Evolutionary conservation across 2,797 vertebrate genomes (phyloP).

Genomic region (Neomorphus geoffroyi): DNA sequence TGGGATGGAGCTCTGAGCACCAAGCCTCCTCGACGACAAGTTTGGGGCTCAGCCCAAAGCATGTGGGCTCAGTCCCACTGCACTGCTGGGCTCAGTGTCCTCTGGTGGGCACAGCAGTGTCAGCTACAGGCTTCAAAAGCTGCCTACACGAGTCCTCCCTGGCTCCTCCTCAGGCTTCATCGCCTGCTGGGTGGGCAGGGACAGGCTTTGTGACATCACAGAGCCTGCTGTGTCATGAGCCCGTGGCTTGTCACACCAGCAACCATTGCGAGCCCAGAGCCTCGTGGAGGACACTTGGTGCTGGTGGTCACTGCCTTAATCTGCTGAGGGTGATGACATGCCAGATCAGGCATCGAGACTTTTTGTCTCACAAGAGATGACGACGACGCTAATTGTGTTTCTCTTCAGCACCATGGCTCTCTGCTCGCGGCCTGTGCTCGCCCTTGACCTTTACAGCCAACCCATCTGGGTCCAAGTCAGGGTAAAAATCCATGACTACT

Average conservation of each 20-base stretch:
- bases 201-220: background rate
- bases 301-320: background rate
- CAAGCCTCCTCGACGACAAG: background rate
- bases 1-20: background rate
- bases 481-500: too few relatives aligned
- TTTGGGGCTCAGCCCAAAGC: background rate
- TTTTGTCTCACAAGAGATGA: background rate
- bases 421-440: too few relatives aligned
- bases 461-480: too few relatives aligned
- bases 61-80: background rate
- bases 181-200: background rate
- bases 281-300: background rate
- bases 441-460: too few relatives aligned
- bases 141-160: background rate
- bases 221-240: background rate
- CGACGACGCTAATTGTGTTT: background rate
- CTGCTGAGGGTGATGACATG: background rate
- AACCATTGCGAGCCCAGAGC: background rate
- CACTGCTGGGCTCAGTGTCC: background rate
- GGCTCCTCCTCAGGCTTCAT: background rate
- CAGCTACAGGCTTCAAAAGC: background rate
- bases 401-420: background rate
- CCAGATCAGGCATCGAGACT: rapidly evolving
- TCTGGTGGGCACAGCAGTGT: background rate
- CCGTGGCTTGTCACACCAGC: background rate